These are phyloP conservation scores for Leptarthrus brevirostris DNA, from an alignment of 2,888 invertebrate species.

Conservation along the genomic window DNA sequence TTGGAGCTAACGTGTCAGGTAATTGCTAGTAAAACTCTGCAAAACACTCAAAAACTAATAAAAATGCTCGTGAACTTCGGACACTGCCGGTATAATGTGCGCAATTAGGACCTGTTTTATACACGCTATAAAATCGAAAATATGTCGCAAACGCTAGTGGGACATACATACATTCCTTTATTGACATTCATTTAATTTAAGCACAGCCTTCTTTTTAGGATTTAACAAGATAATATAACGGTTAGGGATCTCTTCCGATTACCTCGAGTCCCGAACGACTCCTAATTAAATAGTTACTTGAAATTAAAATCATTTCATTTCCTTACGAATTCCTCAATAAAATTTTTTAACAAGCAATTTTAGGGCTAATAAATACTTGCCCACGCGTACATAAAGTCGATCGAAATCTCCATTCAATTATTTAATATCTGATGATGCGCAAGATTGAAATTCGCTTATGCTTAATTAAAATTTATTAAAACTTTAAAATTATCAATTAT, in stretches of 20 bases:
- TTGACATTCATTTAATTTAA: not conserved
- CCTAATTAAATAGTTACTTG: conserved; percentile 29
- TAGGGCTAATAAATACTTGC: conserved; percentile 2
- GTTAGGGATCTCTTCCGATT: too few species aligned
- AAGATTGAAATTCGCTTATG: too few species aligned
- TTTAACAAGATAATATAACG: not conserved
- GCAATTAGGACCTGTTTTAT: conserved; percentile 29
- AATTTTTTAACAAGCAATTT: conserved; percentile 15
- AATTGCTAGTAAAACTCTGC: conserved; percentile 25
- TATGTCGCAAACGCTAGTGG: conserved; percentile 23
- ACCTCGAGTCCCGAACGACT: not conserved
- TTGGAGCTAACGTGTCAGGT: not conserved
- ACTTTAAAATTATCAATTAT: too few species aligned
- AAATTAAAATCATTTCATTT: conserved; percentile 15
- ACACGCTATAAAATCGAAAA: not conserved
- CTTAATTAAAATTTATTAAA: too few species aligned
- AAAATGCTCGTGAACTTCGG: not conserved
- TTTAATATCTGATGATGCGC: too few species aligned
- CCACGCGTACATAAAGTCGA: conserved; percentile 5
- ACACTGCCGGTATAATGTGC: not conserved
- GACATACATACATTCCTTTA: not conserved
- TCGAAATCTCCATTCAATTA: too few species aligned
- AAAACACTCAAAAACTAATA: not conserved
- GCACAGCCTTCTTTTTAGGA: not conserved
- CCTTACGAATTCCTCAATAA: conserved; percentile 6